Base-by-base conservation (phyloP, 2,888 invertebrate genomes). In the Pristionchus entomophagus region DNA sequence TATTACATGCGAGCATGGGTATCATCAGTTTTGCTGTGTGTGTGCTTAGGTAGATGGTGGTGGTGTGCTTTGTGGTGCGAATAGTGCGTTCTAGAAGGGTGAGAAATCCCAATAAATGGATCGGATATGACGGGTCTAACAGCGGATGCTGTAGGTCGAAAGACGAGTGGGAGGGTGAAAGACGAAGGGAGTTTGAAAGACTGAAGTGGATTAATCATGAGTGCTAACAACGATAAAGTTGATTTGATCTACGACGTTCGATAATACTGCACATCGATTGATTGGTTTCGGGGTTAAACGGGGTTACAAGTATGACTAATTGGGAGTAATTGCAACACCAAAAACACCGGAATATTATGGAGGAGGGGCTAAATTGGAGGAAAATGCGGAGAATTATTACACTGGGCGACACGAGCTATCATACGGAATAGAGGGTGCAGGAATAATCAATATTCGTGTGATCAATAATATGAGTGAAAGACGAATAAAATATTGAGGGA, bases 1-100 rank as follows among this genome's bases (percentile, higher is more conserved):
- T 78, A 78, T 78, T 78, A 78, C 78, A 78, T 35, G 78, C 38
- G 62, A 62, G n/a, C 62, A 62, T n/a, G n/a, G n/a, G n/a, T n/a
- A n/a, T 62, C 62, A 32, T 29, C 32, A 32, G 4, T 0, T 62
- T 32, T 29, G 62, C 3, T 8, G 78, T 69, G 69, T 38, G 69
- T 69, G 78, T 78, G 78, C 45, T 49, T 49, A 51, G 78, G 49
- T 78, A 51, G 78, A 78, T 78, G 29, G 62, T 62, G 59, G 59
- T 69, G 41, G 73, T 73, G 73, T 73, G 73, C n/a, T 35, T 59
- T 22, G 59, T 77, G 77, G 41, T 77, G 77, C 77, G n/a, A 10
- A 41, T 41, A 41, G 77, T 77, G 77, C 77, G 19, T 5, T 49
- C 49, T 78, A 49, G 12, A 29, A 26, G 69, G 4, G 73, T 12